Conservation (phyloP, 1,140 invertebrate species). For the Bilobella aurantiaca region DNA sequence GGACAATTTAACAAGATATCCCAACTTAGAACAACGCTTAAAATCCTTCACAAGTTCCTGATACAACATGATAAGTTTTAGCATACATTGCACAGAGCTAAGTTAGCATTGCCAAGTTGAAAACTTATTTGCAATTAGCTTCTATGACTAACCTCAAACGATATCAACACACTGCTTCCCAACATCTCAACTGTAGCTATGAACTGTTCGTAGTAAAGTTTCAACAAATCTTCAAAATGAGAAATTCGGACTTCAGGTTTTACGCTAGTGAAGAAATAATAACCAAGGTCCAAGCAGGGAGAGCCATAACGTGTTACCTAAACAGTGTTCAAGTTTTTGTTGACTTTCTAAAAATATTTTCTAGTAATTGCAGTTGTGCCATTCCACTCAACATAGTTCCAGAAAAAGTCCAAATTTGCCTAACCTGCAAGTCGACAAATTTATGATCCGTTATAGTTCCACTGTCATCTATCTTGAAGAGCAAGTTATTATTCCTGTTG, state of each 20-base stretch:
- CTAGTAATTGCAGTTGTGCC: neutral
- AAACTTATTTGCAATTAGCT: neutral
- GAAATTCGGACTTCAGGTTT: neutral
- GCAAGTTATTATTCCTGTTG: constrained; percentile 38
- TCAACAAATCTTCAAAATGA: neutral
- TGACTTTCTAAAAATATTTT: neutral
- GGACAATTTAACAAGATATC: neutral
- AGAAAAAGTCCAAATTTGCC: too few species aligned
- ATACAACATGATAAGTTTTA: neutral
- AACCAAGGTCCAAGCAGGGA: neutral
- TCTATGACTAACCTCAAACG: neutral
- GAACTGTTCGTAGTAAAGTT: neutral
- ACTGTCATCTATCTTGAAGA: constrained; percentile 28
- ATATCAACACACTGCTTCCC: neutral
- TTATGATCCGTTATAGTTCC: neutral
- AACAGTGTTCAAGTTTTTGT: neutral
- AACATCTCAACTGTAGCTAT: neutral
- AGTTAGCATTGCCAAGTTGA: neutral
- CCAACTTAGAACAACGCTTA: neutral
- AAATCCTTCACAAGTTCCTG: neutral
- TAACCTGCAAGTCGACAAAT: neutral
- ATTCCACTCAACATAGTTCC: too few species aligned
- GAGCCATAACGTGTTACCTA: neutral
- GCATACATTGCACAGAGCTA: too few species aligned
- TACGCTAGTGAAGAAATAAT: neutral